Conservation (phyloP, 2,888 invertebrate species). For the Merodon equestris region DNA sequence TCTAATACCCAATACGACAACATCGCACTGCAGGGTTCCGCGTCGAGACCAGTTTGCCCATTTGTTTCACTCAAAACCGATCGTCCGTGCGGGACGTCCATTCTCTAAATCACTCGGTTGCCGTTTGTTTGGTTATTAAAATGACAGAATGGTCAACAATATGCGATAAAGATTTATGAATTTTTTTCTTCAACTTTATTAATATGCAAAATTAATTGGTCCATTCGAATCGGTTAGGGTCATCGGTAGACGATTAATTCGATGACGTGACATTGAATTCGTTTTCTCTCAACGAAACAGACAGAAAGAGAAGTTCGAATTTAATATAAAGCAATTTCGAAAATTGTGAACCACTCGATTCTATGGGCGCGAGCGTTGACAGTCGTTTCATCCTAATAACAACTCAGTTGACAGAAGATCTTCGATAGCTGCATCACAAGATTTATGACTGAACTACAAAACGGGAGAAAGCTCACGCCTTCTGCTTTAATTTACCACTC, state of each 20-base stretch:
- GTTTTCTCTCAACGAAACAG: neutral
- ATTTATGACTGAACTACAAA: neutral
- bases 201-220: constrained; percentile 55
- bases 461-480: constrained; percentile 18
- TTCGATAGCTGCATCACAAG: constrained; percentile 25
- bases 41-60: neutral
- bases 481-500: constrained; percentile 16
- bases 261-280: constrained; percentile 12
- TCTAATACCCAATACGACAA: constrained; percentile 18
- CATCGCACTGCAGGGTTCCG: constrained; percentile 16
- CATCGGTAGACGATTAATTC: constrained; percentile 36
- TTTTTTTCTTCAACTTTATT: neutral
- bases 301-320: too few species aligned
- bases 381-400: too few species aligned
- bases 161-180: constrained; percentile 40
- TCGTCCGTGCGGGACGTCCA: neutral
- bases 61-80: neutral
- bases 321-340: too few species aligned
- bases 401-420: constrained; percentile 3
- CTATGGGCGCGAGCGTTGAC: too few species aligned
- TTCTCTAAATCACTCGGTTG: too few species aligned
- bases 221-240: constrained; percentile 45
- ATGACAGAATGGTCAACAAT: constrained; percentile 43
- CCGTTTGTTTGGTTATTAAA: constrained; percentile 22
- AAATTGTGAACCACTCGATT: too few species aligned